Conservation (phyloP, 2,797 vertebrate genomes). For the Malurus leucopterus region DNA sequence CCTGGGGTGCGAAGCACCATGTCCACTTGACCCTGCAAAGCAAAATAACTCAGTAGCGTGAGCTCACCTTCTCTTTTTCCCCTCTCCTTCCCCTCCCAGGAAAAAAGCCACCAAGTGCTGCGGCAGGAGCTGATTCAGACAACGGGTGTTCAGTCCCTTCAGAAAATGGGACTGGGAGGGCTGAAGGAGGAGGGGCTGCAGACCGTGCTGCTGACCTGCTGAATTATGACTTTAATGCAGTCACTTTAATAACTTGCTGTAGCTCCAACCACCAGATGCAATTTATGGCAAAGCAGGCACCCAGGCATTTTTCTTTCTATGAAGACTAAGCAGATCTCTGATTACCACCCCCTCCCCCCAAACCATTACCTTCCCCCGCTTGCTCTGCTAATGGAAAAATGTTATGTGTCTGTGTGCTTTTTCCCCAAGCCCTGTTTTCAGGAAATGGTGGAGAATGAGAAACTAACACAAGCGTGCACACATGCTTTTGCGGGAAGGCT, state of each 20-base stretch:
- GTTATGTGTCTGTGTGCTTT: slow-evolving; percentile 57
- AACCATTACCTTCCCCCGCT: slow-evolving; percentile 64
- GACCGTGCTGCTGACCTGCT: slow-evolving; percentile 37
- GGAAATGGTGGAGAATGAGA: slow-evolving; percentile 63
- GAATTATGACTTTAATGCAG: slow-evolving; percentile 62
- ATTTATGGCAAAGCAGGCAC: slow-evolving; percentile 59
- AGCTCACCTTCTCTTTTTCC: background rate
- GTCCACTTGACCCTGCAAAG: background rate
- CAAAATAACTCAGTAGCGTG: background rate
- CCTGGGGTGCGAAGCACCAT: background rate
- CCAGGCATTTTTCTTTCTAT: slow-evolving; percentile 61
- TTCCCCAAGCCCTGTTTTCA: slow-evolving; percentile 52
- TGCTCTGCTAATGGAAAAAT: slow-evolving; percentile 68
- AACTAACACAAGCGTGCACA: background rate
- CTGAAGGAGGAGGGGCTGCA: slow-evolving; percentile 46
- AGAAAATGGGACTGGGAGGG: slow-evolving; percentile 17
- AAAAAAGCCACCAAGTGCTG: background rate
- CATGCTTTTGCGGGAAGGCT: background rate
- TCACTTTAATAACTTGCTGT: slow-evolving; percentile 56
- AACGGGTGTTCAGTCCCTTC: background rate
- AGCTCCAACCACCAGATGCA: slow-evolving; percentile 64
- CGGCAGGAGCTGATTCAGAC: slow-evolving; percentile 13
- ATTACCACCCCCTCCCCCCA: slow-evolving; percentile 43
- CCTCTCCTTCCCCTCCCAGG: background rate
- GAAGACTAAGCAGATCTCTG: slow-evolving; percentile 65